phyloP scores from a whole-genome alignment of 1,140 invertebrate genomes.

The Drosophila punjabiensis region DNA sequence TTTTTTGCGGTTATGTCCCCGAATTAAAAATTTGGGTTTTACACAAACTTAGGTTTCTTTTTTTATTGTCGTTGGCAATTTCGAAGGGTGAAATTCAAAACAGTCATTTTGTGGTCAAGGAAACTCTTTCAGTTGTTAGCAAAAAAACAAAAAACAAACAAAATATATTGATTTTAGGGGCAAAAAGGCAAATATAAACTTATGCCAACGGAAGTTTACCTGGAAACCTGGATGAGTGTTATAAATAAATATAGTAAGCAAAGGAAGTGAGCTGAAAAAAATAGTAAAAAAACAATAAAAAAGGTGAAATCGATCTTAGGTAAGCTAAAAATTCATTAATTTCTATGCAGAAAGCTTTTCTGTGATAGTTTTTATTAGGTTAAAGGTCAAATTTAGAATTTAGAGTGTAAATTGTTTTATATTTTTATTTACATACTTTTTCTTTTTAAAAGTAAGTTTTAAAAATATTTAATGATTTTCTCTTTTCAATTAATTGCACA shows the following conservation, averaged over 20 bases:
- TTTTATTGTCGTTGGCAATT: neutral
- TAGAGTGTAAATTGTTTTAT: too few relatives aligned
- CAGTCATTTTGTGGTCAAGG: conserved; percentile 13
- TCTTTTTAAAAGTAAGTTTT: neutral
- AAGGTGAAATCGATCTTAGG: neutral
- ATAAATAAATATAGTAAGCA: neutral
- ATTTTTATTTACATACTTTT: too few relatives aligned
- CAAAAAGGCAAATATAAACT: neutral
- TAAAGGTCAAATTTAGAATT: too few relatives aligned
- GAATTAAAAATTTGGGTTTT: neutral
- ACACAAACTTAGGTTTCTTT: neutral
- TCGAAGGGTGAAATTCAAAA: conserved; percentile 1
- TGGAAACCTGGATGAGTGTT: neutral
- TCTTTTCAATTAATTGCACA: neutral
- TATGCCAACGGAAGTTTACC: conserved; percentile 18
- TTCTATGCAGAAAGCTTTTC: too few relatives aligned
- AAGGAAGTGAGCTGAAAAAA: neutral
- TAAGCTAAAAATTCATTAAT: neutral
- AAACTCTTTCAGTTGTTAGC: neutral
- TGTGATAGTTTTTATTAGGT: too few relatives aligned
- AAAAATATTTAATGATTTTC: neutral
- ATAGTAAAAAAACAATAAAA: neutral
- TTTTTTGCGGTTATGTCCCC: neutral
- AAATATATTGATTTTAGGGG: conserved; percentile 1
- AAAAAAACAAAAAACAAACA: neutral